Evolutionary conservation across 2,113 vertebrate genomes (phyloP), one percentile per base, ranked within the genome.

Genomic region (Heterocephalus glaber): DNA sequence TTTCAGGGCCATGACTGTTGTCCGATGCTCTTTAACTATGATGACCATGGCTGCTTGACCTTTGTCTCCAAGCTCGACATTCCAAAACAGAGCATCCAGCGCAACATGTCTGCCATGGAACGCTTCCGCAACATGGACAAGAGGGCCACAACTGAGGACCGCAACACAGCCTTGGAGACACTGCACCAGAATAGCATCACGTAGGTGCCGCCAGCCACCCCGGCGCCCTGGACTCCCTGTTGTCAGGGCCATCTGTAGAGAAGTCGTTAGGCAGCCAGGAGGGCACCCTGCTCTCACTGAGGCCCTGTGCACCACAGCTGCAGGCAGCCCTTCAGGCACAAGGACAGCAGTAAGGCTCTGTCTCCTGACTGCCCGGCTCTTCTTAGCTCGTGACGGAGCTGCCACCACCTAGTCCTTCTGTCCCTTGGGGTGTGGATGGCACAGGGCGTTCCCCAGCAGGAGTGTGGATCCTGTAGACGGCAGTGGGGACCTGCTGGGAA

Each of bases 81-180:
- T 97, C 99, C 99, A 24, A 99, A 99, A 98, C 99, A 99, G 98
- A 99, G 99, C 98, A 99, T 99, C 97, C 99, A 99, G 96, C 99
- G 99, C 98, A 99, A 99, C 92, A 99, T 99, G 98, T 99, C 99
- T 0, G 99, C 99, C 93, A 99, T 99, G 99, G 99, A 99, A 63
- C 99, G 99, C 97, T 99, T 99, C 98, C 99, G 99, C 76, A 99
- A 99, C 98, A 99, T 99, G 99, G 99, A 99, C 96, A 99, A 99
- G 98, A 98, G 99, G 98, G 99, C 99, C 97, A 99, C 99, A 16
- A 99, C 99, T 0, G 99, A 99, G 94, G 99, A 99, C 97, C 99
- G 99, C 96, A 99, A 99, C 98, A 99, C 99, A 44, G 99, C 99
- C 88, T 98, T 99, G 98, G 99, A 99, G 97, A 99, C 99, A 0